Conservation (phyloP, 2,888 invertebrate species). For the Athalia cordata region DNA sequence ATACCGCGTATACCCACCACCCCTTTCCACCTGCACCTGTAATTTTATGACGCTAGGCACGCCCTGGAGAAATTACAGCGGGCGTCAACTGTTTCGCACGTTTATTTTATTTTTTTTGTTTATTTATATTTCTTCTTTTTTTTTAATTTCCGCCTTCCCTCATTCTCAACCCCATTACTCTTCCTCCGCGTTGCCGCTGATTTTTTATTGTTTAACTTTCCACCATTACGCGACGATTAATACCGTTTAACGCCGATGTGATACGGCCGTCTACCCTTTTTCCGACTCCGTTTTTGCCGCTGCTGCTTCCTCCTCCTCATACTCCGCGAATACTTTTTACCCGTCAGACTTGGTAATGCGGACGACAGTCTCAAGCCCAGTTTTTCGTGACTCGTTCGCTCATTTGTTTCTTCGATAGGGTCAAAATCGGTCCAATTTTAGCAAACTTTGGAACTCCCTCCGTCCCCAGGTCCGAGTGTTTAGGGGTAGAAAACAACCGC, state of each 20-base stretch:
- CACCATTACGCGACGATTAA: not conserved
- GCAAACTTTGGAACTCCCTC: slow-evolving; percentile 19
- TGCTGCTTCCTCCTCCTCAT: not conserved
- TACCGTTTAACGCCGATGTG: slow-evolving; percentile 1
- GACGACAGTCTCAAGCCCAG: slow-evolving; percentile 8
- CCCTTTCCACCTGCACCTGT: not conserved
- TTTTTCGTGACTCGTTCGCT: slow-evolving; percentile 8
- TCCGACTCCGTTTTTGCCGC: not conserved
- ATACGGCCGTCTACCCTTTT: too few species aligned
- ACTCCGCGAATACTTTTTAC: not conserved
- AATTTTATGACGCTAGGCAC: slow-evolving; percentile 39
- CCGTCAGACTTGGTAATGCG: not conserved
- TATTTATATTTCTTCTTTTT: not conserved
- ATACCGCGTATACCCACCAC: not conserved
- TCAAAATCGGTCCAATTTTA: slow-evolving; percentile 3
- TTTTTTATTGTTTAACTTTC: not conserved
- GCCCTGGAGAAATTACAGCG: slow-evolving; percentile 36
- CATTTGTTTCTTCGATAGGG: slow-evolving; percentile 37
- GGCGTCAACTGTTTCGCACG: slow-evolving; percentile 1
- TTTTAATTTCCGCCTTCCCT: not conserved
- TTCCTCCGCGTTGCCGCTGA: not conserved
- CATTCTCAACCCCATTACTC: not conserved
- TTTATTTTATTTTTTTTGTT: not conserved
- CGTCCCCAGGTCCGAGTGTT: not conserved
- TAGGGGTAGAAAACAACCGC: slow-evolving; percentile 20